Evolutionary conservation across 2,113 vertebrate genomes (phyloP).

Genomic region (Podarcis muralis): DNA sequence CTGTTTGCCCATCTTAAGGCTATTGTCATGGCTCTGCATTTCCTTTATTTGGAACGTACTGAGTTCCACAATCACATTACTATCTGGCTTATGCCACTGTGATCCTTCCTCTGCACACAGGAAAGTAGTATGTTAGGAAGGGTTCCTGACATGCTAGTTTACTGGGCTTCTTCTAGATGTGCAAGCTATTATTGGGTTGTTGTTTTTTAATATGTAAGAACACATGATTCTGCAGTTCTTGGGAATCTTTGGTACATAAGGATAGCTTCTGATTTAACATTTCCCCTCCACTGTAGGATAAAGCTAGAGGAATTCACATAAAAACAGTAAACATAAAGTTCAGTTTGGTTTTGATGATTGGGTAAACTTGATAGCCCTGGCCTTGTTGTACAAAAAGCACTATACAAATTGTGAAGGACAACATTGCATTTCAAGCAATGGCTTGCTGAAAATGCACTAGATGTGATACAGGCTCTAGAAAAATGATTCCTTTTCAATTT

Average conservation of each 20-base stretch:
- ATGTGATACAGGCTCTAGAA: no score
- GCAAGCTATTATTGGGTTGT: not conserved
- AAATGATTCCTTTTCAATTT: no score
- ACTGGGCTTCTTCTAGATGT: not conserved
- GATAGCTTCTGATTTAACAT: not conserved
- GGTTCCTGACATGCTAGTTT: not conserved
- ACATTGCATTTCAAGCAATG: no score
- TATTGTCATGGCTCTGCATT: not conserved
- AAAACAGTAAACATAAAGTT: not conserved
- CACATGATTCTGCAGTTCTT: not conserved
- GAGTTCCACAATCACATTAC: not conserved
- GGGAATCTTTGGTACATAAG: not conserved
- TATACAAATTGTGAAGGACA: no score
- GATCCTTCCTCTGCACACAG: not conserved
- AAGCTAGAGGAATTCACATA: not conserved
- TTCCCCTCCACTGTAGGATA: not conserved
- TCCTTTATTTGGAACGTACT: not conserved
- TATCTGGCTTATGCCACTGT: no score
- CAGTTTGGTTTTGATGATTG: not conserved
- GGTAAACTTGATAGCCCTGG: not conserved
- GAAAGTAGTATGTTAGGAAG: not conserved
- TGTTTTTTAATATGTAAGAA: not conserved
- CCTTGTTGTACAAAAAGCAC: no score
- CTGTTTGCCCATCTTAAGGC: no score
- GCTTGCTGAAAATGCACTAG: no score